Conservation (phyloP, 2,888 invertebrate genomes). For the Hipparchia sbordonii region DNA sequence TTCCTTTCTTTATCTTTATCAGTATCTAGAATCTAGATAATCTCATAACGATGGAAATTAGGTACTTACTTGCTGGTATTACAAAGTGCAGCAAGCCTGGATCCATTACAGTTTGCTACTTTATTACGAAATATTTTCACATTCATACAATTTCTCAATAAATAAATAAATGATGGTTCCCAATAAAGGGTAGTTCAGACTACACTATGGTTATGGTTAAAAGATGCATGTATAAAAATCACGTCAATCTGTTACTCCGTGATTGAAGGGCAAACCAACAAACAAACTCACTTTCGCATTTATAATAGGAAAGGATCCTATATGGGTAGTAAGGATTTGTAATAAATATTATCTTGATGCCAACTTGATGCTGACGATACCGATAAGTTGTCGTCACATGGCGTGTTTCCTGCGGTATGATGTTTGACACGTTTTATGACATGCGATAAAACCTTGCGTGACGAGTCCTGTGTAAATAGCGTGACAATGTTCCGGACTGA, state of each 20-base stretch:
- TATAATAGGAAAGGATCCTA: not conserved
- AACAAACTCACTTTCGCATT: too few relatives aligned
- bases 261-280: too few relatives aligned
- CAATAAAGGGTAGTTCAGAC: too few relatives aligned
- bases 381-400: not conserved
- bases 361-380: not conserved
- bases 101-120: too few relatives aligned
- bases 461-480: slow-evolving; percentile 28
- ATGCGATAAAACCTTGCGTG: slow-evolving; percentile 26
- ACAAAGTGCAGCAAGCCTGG: too few relatives aligned
- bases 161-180: too few relatives aligned
- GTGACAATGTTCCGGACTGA: slow-evolving; percentile 7
- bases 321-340: not conserved
- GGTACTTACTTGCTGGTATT: too few relatives aligned
- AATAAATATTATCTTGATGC: not conserved
- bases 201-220: too few relatives aligned
- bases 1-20: not conserved
- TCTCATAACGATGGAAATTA: not conserved
- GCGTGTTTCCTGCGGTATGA: not conserved
- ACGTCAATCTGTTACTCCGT: too few relatives aligned
- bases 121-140: not conserved
- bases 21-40: not conserved
- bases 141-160: too few relatives aligned
- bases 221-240: too few relatives aligned
- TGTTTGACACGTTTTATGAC: slow-evolving; percentile 16